Percentiles rank a stretch among this genome's conserved stretches.
Evolutionary conservation across 1,140 invertebrate genomes (phyloP).

Genomic region (Calliphora vicina): DNA sequence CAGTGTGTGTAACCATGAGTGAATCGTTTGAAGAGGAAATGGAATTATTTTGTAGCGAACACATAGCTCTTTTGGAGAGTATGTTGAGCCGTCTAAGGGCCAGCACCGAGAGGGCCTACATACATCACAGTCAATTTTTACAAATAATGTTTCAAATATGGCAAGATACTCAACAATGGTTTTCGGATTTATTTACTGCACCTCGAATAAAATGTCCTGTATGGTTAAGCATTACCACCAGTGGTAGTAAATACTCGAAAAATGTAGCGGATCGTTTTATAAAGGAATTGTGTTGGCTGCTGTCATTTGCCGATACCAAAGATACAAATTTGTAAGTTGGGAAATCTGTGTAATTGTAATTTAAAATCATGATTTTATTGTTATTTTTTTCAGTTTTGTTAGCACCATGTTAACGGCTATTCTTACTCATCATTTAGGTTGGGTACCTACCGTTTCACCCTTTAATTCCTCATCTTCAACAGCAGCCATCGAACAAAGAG

Average conservation of each 20-base stretch:
- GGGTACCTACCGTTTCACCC: conserved; percentile 79
- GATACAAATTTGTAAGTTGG: conserved; percentile 82
- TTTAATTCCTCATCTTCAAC: conserved; percentile 53
- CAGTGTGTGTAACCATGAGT: conserved; percentile 62
- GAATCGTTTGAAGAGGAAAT: conserved; percentile 67
- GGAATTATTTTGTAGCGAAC: conserved; percentile 78
- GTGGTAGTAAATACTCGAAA: conserved; percentile 62
- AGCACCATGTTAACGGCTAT: conserved; percentile 88
- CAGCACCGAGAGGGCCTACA: conserved; percentile 66
- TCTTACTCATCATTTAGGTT: conserved; percentile 87
- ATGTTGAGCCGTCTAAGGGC: conserved; percentile 77
- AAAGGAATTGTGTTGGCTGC: conserved; percentile 69
- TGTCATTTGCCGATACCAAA: conserved; percentile 75
- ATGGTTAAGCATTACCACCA: conserved; percentile 72
- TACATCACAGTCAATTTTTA: conserved; percentile 57
- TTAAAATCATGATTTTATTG: not conserved
- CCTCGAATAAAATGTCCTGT: conserved; percentile 72
- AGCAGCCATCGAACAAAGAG: conserved; percentile 57
- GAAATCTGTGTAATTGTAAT: not conserved
- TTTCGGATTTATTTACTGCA: conserved; percentile 74
- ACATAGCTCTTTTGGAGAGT: conserved; percentile 80
- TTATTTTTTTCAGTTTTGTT: conserved; percentile 77
- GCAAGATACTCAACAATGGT: conserved; percentile 64
- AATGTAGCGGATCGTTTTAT: conserved; percentile 67
- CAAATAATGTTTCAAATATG: conserved; percentile 68